Percentiles rank a stretch among this genome's conserved stretches.
These are phyloP conservation scores for Ormyrus pomaceus DNA, from an alignment of 2,888 invertebrate genomes.

Conservation along the genomic window DNA sequence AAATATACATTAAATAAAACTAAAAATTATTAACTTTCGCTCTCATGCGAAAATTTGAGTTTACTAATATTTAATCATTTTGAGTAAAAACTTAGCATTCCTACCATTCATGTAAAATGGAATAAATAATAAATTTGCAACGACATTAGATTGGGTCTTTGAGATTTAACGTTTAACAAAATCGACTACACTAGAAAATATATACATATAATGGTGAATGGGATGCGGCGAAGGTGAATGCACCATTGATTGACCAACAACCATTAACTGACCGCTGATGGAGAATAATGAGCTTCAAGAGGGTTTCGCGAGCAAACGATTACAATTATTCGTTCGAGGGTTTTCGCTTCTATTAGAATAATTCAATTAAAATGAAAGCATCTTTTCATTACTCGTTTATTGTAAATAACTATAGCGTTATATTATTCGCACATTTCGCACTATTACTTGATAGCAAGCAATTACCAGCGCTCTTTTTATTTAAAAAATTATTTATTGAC, in stretches of 20 bases:
- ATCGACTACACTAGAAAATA: conserved; percentile 1
- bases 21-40: too few relatives aligned
- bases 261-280: conserved; percentile 44
- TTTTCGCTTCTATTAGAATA: conserved; percentile 20
- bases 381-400: conserved; percentile 40
- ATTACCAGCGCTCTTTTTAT: background rate
- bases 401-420: conserved; percentile 26
- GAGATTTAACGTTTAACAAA: background rate
- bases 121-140: too few relatives aligned
- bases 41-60: too few relatives aligned
- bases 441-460: conserved; percentile 22
- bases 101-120: background rate
- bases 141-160: too few relatives aligned
- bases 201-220: background rate
- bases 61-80: conserved; percentile 1
- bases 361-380: conserved; percentile 26
- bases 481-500: background rate
- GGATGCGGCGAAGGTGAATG: conserved; percentile 44
- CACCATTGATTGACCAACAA: conserved; percentile 42
- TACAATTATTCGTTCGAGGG: conserved; percentile 19
- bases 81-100: background rate
- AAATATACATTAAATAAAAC: too few relatives aligned
- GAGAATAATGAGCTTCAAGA: conserved; percentile 27
- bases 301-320: conserved; percentile 14
- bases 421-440: conserved; percentile 21